Evolutionary conservation across 2,888 invertebrate genomes (phyloP).

Genomic region (Phyto melanocephala): DNA sequence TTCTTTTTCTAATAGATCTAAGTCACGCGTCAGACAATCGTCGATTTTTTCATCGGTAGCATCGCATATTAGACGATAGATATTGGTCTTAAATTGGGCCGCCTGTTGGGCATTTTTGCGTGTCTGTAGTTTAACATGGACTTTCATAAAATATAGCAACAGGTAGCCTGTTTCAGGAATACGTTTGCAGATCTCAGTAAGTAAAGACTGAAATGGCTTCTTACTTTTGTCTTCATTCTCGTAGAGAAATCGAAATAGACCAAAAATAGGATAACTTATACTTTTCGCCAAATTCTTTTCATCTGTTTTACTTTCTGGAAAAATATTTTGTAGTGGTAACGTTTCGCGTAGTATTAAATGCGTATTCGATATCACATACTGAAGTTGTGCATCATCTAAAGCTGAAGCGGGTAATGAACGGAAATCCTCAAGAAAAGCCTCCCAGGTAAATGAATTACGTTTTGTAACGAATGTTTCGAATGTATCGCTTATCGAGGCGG

Average conservation of each 20-base stretch:
- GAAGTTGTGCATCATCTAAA: constrained; percentile 77
- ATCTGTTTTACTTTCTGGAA: constrained; percentile 82
- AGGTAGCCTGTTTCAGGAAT: constrained; percentile 90
- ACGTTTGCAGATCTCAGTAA: constrained; percentile 88
- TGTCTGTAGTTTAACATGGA: constrained; percentile 82
- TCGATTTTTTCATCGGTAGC: constrained; percentile 82
- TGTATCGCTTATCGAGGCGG: constrained; percentile 76
- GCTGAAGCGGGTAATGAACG: constrained; percentile 74
- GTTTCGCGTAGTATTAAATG: constrained; percentile 76
- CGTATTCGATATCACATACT: constrained; percentile 77
- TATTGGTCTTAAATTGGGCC: constrained; percentile 87
- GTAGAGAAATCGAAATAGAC: constrained; percentile 91
- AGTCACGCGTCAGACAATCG: constrained; percentile 82
- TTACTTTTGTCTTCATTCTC: constrained; percentile 86
- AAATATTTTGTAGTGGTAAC: constrained; percentile 77
- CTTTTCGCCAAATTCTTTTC: constrained; percentile 85
- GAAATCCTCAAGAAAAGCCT: constrained; percentile 77
- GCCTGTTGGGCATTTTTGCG: constrained; percentile 80
- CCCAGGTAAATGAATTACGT: constrained; percentile 76
- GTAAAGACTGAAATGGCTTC: constrained; percentile 87
- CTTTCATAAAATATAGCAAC: constrained; percentile 93
- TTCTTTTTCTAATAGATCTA: constrained; percentile 92
- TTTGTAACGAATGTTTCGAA: constrained; percentile 77
- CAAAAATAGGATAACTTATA: constrained; percentile 90
- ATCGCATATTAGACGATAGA: constrained; percentile 94